Percentiles rank a stretch among this genome's conserved stretches.
phyloP scores from a whole-genome alignment of 2,797 vertebrate genomes.

The Danio albolineatus region DNA sequence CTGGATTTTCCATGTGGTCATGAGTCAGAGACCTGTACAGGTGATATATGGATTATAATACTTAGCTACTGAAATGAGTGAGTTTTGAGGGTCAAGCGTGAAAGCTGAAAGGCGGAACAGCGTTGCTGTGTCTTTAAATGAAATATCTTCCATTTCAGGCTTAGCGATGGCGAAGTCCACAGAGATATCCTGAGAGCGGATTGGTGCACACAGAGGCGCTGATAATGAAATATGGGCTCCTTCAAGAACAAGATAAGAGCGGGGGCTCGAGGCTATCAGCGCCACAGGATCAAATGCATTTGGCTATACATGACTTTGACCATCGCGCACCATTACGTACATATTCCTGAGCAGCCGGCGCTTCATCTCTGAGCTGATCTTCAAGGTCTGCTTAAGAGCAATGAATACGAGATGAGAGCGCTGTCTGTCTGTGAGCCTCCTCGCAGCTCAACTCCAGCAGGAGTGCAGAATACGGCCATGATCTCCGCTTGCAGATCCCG shows the following conservation, averaged over 20 bases:
- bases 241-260: constrained; percentile 73
- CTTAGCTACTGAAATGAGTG: neutral
- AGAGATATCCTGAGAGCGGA: constrained; percentile 60
- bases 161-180: constrained; percentile 48
- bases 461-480: constrained; percentile 8
- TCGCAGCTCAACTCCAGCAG: neutral
- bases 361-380: constrained; percentile 49
- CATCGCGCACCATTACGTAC: constrained; percentile 48
- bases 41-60: neutral
- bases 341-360: constrained; percentile 37
- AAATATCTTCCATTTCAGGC: constrained; percentile 19
- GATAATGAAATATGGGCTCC: constrained; percentile 74
- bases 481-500: too few relatives aligned
- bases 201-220: constrained; percentile 64
- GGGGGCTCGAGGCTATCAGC: constrained; percentile 57
- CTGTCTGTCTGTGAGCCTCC: neutral
- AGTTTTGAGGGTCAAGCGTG: neutral
- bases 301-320: constrained; percentile 55
- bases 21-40: neutral
- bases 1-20: neutral
- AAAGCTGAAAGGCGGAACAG: neutral
- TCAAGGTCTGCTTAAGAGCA: constrained; percentile 40
- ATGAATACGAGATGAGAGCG: constrained; percentile 30
- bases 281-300: constrained; percentile 64
- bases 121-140: constrained; percentile 12